Base-by-base conservation (phyloP, 2,888 invertebrate genomes). In the Gibbula magus region DNA sequence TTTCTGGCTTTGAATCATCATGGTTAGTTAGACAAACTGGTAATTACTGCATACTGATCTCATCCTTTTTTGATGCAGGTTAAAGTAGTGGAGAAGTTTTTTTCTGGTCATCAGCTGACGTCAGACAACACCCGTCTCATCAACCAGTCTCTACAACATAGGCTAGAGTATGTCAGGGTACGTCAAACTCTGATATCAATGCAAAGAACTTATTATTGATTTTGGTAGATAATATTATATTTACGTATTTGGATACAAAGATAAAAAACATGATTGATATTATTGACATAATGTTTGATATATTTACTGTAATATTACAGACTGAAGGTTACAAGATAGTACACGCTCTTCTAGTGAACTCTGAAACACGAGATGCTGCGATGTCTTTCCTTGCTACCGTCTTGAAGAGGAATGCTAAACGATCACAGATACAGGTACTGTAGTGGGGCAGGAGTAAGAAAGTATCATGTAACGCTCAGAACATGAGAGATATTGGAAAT, bases 281-380 rank as follows among this genome's bases (percentile, higher is more conserved):
- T n/a, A n/a, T n/a, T n/a, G n/a, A n/a, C n/a, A n/a, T n/a, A n/a
- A n/a, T 22, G n/a, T n/a, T 54, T 2, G 8, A 25, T 67, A 4
- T 74, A 16, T 74, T 74, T n/a, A 10, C 39, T 54, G 7, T 29
- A 86, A 73, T 80, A 56, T 89, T 92, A 61, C 90, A 94, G 94
- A 94, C 94, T 80, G 95, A 96, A 52, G 94, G 98, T 87, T 96
- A 97, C 92, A 95, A 95, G 89, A 95, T 97, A 81, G 95, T 98
- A 89, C 96, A 97, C 92, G 95, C 96, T 83, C 94, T 98, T 78
- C 94, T 98, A 78, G 95, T 96, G 8, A 97, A 97, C 89, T 94
- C 95, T 1, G 95, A 95, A 74, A 97, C 97, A 81, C 94, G 99
- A 66, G 96, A 96, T 82, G 94, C 95, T 0, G 95, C 97, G 84